phyloP scores from a whole-genome alignment of 37 sponge, comb jelly and placozoan species.

The Cladorhizidae sp. region DNA sequence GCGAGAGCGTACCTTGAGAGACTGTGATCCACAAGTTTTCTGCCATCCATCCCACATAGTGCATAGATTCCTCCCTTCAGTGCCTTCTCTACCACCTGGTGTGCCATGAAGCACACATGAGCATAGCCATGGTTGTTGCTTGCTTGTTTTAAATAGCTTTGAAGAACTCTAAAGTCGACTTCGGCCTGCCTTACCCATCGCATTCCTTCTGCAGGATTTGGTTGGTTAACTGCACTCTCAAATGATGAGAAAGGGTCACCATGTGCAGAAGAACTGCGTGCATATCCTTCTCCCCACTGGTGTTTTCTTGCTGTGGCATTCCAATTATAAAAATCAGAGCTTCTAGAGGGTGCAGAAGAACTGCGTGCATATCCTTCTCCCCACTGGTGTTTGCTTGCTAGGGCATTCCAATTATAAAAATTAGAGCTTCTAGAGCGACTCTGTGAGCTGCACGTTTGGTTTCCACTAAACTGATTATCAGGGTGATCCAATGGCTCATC shows the following conservation, averaged over 20 bases:
- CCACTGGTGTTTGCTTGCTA: no score
- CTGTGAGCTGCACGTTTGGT: not conserved
- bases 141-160: no score
- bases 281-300: not conserved
- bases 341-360: no score
- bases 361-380: no score
- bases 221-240: not conserved
- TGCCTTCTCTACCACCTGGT: conserved; percentile 73
- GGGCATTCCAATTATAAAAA: no score
- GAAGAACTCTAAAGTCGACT: conserved; percentile 15
- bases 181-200: conserved; percentile 49
- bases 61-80: conserved; percentile 60
- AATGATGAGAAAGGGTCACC: not conserved
- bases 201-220: conserved; percentile 24
- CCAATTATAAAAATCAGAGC: not conserved
- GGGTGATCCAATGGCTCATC: conserved; percentile 27
- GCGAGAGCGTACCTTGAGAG: conserved; percentile 31
- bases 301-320: not conserved
- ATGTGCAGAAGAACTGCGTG: not conserved
- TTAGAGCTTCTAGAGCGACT: not conserved
- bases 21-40: conserved; percentile 19
- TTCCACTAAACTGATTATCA: not conserved
- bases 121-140: no score
- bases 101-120: conserved; percentile 66
- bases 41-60: conserved; percentile 44